Evolutionary conservation across 1,140 invertebrate genomes (phyloP), one percentile per base, ranked within the genome.

Genomic region (Kradibia gibbosae): DNA sequence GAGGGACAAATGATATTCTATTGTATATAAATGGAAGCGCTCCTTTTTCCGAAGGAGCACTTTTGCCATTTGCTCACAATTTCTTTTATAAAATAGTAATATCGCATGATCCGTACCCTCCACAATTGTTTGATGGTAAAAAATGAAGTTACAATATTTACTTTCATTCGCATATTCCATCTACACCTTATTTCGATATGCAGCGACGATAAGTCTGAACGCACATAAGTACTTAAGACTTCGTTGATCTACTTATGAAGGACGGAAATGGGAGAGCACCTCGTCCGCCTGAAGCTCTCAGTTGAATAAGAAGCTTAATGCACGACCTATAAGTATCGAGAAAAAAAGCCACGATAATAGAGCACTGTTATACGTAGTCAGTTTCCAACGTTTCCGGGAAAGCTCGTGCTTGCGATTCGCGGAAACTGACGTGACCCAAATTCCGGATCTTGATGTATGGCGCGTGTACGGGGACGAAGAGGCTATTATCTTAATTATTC

Each of bases 401-500:
- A 60, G 71, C 50, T 67, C 34, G 72, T 31, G 48, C 36, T 15
- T 5, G n/a, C 25, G 50, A 76, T 75, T 81, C 73, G 73, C 36
- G 25, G 60, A 57, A 81, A 71, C 48, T 48, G 48, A 81, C 62
- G 73, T 77, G 80, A 81, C 80, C 80, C 53, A 71, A 57, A 67
- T 81, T 74, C 78, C 20, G 25, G 25, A 81, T 80, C 71, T 74
- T 74, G 78, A 80, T 60, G 17, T 73, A 55, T 25, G n/a, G 25
- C 25, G 62, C 48, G 25, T 42, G 72, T 31, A 57, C 48, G 22
- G 17, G 60, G 28, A 7, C 7, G 36, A 0, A n/a, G 36, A 60
- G 42, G 73, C 62, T 71, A 77, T 81, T 81, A 81, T 81, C 80
- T 81, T 81, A 76, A 81, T 81, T 81, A 77, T 81, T 71, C 80